A percentile compares a stretch with the other conserved stretches of the same genome.
phyloP scores from a whole-genome alignment of 2,113 vertebrate species.

The Limanda limanda region DNA sequence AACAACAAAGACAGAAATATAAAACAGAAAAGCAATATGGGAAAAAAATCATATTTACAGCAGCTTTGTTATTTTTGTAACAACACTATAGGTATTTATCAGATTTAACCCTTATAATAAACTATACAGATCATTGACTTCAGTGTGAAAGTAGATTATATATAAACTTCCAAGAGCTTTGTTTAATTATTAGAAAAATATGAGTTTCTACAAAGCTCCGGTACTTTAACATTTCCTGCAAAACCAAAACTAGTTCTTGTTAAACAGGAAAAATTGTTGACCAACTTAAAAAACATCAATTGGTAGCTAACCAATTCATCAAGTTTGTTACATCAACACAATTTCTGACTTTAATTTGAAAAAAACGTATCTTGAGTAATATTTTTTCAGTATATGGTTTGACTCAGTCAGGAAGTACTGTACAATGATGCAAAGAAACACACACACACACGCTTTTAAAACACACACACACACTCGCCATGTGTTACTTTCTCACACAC shows the following conservation, averaged over 20 bases:
- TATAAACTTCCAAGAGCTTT: neutral
- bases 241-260: slow-evolving; percentile 3
- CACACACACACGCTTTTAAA: neutral
- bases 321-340: neutral
- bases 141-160: slow-evolving; percentile 1
- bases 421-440: slow-evolving; percentile 13
- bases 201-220: slow-evolving; percentile 1
- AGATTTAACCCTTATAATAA: slow-evolving; percentile 18
- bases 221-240: slow-evolving; percentile 2
- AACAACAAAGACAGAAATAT: neutral
- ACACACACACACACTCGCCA: neutral
- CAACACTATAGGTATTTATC: neutral
- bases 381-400: neutral
- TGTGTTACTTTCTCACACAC: too few relatives aligned
- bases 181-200: slow-evolving; percentile 8
- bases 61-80: slow-evolving; percentile 1
- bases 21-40: neutral
- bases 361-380: too few relatives aligned
- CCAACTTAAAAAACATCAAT: too few relatives aligned
- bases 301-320: neutral
- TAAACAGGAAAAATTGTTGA: too few relatives aligned
- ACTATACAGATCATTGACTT: slow-evolving; percentile 26
- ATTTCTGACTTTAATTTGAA: neutral
- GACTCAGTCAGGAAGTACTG: slow-evolving; percentile 18
- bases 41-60: neutral